Evolutionary conservation across 2,888 invertebrate genomes (phyloP), one percentile per base, ranked within the genome.

Genomic region (Calephelis perditalis): DNA sequence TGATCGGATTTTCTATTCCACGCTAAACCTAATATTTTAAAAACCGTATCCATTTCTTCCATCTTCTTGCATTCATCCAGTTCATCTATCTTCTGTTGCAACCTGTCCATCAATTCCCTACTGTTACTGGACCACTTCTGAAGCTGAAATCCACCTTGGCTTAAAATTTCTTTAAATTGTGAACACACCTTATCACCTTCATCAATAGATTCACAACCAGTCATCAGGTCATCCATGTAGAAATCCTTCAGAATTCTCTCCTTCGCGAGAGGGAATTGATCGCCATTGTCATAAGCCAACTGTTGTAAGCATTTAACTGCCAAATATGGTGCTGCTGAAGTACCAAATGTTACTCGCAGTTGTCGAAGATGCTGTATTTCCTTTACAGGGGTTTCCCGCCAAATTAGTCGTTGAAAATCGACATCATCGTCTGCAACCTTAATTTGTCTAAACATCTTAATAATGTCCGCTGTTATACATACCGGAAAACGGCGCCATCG

Each of bases 371-470:
- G 62, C 37, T 68, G 43, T 10, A 71, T 47, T 7, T 62, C 59
- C 8, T 49, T 7, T 9, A 60, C 56, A 7, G 59, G 44, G 37
- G 63, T n/a, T 7, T 66, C 56, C 15, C 68, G 45, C 71, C 70
- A 70, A 0, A 70, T 9, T 8, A 71, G 56, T 6, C 72, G 57
- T 56, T 72, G 72, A 45, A 57, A 71, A 26, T 70, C 66, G 7
- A 65, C 43, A 59, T 77, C 69, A 1, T 68, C 59, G 6, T 65
- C 54, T 6, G 60, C 15, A 2, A 76, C 67, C 7, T 60, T 62
- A 5, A 75, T 63, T 63, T 73, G 71, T 0, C 74, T 58, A 49
- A 73, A 78, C 75, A 78, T 77, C 63, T 77, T 73, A 7, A 68
- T 58, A 9, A 76, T 67, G 52, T 73, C 75, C 0, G 73, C 70